A percentile compares a stretch with the other conserved stretches of the same genome.
Conservation (phyloP, 2,113 vertebrate species). For the Cygnus buccinator region DNA sequence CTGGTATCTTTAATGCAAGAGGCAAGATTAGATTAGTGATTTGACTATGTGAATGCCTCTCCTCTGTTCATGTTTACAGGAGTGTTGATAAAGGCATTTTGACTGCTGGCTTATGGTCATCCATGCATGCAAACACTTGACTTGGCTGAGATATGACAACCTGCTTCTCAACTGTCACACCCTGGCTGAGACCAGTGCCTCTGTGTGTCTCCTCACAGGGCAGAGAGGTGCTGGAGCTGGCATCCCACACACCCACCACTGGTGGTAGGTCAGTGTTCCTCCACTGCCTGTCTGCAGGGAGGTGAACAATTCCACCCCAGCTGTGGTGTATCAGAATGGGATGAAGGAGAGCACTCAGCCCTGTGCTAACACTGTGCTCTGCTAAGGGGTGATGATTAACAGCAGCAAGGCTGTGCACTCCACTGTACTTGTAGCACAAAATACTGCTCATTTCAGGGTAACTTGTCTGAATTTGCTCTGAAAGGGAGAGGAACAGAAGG, state of each 20-base stretch:
- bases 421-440: neutral
- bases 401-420: neutral
- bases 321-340: neutral
- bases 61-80: neutral
- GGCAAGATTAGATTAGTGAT: neutral
- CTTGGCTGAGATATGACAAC: neutral
- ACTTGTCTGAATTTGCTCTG: neutral
- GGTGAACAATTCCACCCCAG: neutral
- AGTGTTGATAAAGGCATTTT: neutral
- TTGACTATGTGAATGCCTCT: fast-evolving
- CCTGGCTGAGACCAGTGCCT: neutral
- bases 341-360: fast-evolving
- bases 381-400: neutral
- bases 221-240: neutral
- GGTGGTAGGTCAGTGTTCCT: fast-evolving
- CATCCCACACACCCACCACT: fast-evolving
- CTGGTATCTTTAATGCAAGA: neutral
- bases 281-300: neutral
- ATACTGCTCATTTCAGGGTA: neutral
- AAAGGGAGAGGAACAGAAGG: neutral
- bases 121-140: neutral
- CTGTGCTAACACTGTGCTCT: neutral
- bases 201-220: fast-evolving
- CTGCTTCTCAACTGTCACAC: neutral
- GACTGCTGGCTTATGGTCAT: neutral